phyloP scores from a whole-genome alignment of 2,797 vertebrate genomes.

The Spinus olivaceus region DNA sequence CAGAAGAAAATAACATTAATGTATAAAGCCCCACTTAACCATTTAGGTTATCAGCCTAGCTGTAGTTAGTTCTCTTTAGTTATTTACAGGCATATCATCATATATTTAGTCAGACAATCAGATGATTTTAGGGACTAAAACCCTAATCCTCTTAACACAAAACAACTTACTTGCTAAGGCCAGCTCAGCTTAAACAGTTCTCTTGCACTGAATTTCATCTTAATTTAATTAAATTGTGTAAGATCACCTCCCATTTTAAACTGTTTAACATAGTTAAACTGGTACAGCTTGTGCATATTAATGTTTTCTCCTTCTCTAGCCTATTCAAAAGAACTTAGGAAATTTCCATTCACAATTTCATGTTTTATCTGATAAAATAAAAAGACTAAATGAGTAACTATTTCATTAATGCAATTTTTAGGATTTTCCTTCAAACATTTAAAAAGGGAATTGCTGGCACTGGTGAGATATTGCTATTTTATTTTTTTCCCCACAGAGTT shows the following conservation, averaged over 20 bases:
- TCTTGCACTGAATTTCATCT: slow-evolving; percentile 19
- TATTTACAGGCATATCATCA: slow-evolving; percentile 10
- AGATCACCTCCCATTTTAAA: neutral
- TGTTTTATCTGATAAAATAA: neutral
- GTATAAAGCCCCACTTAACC: slow-evolving; percentile 5
- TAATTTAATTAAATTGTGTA: slow-evolving; percentile 45
- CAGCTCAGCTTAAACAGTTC: neutral
- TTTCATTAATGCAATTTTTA: neutral
- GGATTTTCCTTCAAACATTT: neutral
- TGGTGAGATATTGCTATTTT: neutral
- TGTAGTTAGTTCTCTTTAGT: neutral
- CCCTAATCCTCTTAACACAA: slow-evolving; percentile 30
- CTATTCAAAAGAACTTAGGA: neutral
- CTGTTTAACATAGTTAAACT: neutral
- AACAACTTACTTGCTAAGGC: neutral
- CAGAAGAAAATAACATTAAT: slow-evolving; percentile 29
- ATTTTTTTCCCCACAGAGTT: neutral
- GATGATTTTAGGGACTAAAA: slow-evolving; percentile 12
- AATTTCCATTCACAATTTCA: neutral
- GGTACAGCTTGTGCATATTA: neutral
- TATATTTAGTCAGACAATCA: neutral
- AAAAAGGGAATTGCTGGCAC: neutral
- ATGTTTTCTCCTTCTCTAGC: neutral
- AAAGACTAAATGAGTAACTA: neutral
- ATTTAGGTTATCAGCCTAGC: slow-evolving; percentile 3